phyloP scores from a whole-genome alignment of 1,140 invertebrate species.

The Drosophila funebris region DNA sequence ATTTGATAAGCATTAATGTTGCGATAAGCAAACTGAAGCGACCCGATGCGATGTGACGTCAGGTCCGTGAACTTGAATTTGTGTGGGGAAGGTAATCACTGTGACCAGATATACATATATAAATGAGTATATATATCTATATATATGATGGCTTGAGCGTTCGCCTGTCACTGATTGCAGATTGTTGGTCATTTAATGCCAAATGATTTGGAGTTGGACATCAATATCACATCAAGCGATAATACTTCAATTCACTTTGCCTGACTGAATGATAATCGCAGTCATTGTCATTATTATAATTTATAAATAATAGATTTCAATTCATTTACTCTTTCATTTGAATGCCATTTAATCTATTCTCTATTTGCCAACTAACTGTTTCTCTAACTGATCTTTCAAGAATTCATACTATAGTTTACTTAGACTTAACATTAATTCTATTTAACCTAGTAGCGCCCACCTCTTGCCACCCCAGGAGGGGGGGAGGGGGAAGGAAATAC shows the following conservation, averaged over 20 bases:
- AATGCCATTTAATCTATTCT: too few species aligned
- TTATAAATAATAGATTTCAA: too few species aligned
- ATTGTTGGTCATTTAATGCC: constrained; percentile 12
- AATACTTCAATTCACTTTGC: background rate
- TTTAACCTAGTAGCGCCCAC: too few species aligned
- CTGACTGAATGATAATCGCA: background rate
- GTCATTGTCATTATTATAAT: background rate
- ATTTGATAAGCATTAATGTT: constrained; percentile 11
- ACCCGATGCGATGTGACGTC: too few species aligned
- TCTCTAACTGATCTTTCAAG: too few species aligned
- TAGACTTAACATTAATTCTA: too few species aligned
- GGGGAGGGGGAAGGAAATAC: too few species aligned
- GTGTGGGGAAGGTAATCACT: background rate
- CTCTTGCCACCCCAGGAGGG: too few species aligned
- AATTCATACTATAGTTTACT: too few species aligned
- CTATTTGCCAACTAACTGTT: too few species aligned
- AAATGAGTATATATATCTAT: background rate
- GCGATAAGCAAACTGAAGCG: constrained; percentile 23
- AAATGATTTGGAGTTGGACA: constrained; percentile 12
- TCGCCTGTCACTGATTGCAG: constrained; percentile 19
- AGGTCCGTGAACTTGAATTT: constrained; percentile 37
- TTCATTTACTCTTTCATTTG: too few species aligned
- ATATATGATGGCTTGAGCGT: background rate
- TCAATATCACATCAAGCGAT: constrained; percentile 23
- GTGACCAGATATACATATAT: background rate